A percentile compares a stretch with the other conserved stretches of the same genome.
Conservation (phyloP, 1,140 invertebrate species). For the Theocolax elegans region DNA sequence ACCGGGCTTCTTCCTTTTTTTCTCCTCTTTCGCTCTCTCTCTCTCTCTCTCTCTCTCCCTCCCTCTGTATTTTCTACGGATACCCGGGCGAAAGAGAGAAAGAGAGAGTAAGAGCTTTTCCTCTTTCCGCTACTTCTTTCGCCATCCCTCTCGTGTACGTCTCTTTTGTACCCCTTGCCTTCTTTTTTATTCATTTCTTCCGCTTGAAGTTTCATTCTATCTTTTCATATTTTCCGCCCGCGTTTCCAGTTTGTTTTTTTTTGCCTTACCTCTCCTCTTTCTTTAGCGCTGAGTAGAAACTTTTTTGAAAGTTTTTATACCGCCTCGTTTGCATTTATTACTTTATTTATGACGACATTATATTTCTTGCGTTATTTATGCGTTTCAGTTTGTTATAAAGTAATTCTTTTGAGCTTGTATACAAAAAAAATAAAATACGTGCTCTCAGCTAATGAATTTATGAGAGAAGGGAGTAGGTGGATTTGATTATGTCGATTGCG, state of each 20-base stretch:
- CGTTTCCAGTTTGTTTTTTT: background rate
- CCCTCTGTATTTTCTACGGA: no score
- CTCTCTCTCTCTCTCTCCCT: background rate
- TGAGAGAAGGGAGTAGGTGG: no score
- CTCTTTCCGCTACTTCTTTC: background rate
- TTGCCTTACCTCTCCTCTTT: background rate
- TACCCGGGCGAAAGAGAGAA: background rate
- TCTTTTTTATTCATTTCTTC: conserved; percentile 36
- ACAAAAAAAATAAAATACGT: background rate
- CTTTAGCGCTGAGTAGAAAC: background rate
- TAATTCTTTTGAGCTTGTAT: background rate
- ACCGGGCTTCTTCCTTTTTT: background rate
- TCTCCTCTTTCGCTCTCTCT: background rate
- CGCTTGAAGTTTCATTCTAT: conserved; percentile 34
- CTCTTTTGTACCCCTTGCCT: conserved; percentile 15
- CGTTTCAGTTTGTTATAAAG: background rate
- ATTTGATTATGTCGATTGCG: no score
- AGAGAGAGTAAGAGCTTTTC: conserved; percentile 1
- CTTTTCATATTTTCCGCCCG: conserved; percentile 32
- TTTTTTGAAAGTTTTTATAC: conserved; percentile 7
- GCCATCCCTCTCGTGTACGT: background rate
- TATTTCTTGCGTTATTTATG: conserved; percentile 14
- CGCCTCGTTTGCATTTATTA: conserved; percentile 36
- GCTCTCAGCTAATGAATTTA: no score
- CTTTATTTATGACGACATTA: conserved; percentile 21